Percentiles rank a stretch among this genome's conserved stretches.
Conservation (phyloP, 1,140 invertebrate species). For the Hyles vespertilio region DNA sequence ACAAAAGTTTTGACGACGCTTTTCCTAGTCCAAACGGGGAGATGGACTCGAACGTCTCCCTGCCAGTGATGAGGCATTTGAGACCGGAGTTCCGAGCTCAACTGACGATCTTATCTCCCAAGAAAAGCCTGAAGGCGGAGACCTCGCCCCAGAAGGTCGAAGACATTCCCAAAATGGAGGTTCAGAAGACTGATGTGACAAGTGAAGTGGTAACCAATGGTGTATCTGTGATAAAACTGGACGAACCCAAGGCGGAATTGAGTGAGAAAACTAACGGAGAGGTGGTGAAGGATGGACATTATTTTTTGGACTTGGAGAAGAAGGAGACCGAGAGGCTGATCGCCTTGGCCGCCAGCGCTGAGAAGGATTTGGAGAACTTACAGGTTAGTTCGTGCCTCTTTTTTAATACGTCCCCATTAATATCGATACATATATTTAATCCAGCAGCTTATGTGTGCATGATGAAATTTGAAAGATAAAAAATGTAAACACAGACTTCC, state of each 20-base stretch:
- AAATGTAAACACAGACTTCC: too few species aligned
- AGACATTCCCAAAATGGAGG: conserved; percentile 47
- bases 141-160: conserved; percentile 49
- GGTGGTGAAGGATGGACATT: conserved; percentile 81
- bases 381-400: conserved; percentile 33
- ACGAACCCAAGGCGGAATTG: conserved; percentile 38
- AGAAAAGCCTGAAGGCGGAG: conserved; percentile 65
- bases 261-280: conserved; percentile 38
- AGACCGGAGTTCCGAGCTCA: conserved; percentile 90
- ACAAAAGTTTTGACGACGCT: conserved; percentile 48
- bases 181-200: conserved; percentile 45
- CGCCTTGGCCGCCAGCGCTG: conserved; percentile 80
- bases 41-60: conserved; percentile 51
- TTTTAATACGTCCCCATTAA: too few species aligned
- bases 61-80: conserved; percentile 87
- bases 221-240: conserved; percentile 68
- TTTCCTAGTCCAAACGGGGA: conserved; percentile 52
- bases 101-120: conserved; percentile 81
- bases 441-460: too few species aligned
- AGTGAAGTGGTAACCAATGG: conserved; percentile 54
- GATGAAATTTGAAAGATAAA: too few species aligned
- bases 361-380: conserved; percentile 80
- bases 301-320: conserved; percentile 85
- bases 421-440: too few species aligned
- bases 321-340: conserved; percentile 83